Evolutionary conservation across 2,888 invertebrate genomes (phyloP).

Genomic region (Polylopha cassiicola): DNA sequence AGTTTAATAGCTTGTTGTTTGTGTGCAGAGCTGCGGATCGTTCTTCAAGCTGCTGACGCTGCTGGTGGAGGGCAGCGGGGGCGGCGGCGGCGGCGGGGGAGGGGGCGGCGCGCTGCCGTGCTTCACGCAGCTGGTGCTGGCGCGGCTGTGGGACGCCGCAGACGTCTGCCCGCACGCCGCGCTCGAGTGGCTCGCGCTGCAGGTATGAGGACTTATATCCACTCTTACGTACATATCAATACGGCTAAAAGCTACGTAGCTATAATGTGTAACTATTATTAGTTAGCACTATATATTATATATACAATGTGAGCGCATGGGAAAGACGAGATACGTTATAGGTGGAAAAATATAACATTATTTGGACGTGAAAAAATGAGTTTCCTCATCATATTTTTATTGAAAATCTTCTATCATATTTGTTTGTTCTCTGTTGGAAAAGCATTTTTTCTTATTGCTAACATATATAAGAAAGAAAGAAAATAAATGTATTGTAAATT

Average conservation of each 20-base stretch:
- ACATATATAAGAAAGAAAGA: too few species aligned
- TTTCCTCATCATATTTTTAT: too few species aligned
- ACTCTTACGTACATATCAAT: neutral
- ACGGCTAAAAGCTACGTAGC: neutral
- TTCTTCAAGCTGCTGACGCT: conserved; percentile 95
- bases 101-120: conserved; percentile 88
- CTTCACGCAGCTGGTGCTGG: conserved; percentile 92
- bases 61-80: conserved; percentile 88
- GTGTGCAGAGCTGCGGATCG: conserved; percentile 85
- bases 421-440: too few species aligned
- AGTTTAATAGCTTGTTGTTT: neutral
- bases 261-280: too few species aligned
- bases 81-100: conserved; percentile 45
- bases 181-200: conserved; percentile 92
- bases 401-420: too few species aligned
- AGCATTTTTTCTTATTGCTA: too few species aligned
- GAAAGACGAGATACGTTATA: too few species aligned
- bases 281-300: too few species aligned
- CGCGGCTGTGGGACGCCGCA: conserved; percentile 92
- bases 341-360: too few species aligned
- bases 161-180: conserved; percentile 95
- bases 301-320: too few species aligned
- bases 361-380: too few species aligned
- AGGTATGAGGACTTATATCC: conserved; percentile 59
- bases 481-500: too few species aligned